Base-by-base conservation (phyloP, 2,888 invertebrate species). In the Melinaea marsaeus region DNA sequence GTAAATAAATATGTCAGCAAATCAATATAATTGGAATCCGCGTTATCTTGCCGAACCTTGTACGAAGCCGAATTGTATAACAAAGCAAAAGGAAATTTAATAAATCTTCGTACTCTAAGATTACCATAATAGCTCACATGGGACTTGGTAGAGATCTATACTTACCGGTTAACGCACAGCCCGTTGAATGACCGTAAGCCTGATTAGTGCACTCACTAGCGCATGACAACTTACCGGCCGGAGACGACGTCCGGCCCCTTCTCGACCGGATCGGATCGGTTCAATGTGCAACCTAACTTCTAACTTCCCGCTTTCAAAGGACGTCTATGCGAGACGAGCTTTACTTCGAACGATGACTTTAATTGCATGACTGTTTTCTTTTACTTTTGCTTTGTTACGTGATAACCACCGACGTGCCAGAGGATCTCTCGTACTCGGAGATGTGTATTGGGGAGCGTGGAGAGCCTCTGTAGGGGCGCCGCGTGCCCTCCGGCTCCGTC, bases 301-400 rank as follows among this genome's bases (percentile, higher is more conserved):
- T 78, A 74, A 79, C 76, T 74, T 78, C 77, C 77, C 74, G 81
- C 83, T 84, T 71, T 79, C 76, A 63, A 75, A 75, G 79, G 77
- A 79, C 79, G 74, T 76, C 78, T 81, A 78, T 80, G 76, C 71
- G 80, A 78, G 78, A 77, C 78, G 79, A 80, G 87, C 87, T 85
- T 86, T 76, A 78, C 81, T 81, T 82, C 76, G 80, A 80, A 78
- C 83, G 81, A 81, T 74, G 68, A 75, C 70, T 73, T 72, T 72
- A 69, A 73, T 77, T 85, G 89, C 89, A 89, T 90, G 90, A 78
- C 77, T 88, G 88, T 88, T 88, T 85, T 88, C 77, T 86, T 88
- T 88, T 89, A 84, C 88, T 90, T 90, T 90, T 90, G 90, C 90
- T 90, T 90, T 90, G 90, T 90, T 90, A 87, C 80, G 87, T 88